Conservation (phyloP, 2,888 invertebrate species). For the Ectobius pallidus region DNA sequence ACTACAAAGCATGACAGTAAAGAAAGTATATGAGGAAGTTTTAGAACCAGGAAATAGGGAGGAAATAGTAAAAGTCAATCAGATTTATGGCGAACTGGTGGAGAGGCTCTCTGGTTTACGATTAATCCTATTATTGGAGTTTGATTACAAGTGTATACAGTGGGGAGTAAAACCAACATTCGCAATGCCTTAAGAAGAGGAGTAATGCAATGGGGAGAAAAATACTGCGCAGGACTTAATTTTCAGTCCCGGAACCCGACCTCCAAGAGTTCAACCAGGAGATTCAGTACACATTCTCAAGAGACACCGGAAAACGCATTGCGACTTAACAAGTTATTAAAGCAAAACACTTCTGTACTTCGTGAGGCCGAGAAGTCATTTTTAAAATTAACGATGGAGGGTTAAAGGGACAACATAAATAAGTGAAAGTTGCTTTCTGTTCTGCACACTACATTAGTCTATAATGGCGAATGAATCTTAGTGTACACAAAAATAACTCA, state of each 20-base stretch:
- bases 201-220: neutral
- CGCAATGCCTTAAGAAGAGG: neutral
- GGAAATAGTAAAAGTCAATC: neutral
- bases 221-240: neutral
- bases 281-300: neutral
- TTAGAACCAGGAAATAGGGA: neutral
- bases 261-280: neutral
- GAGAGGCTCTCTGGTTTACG: too few species aligned
- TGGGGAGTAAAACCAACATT: conserved; percentile 2
- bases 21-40: too few species aligned
- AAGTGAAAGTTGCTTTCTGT: too few species aligned
- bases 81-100: too few species aligned
- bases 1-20: too few species aligned
- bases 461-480: too few species aligned
- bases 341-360: neutral
- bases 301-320: neutral
- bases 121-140: conserved; percentile 21
- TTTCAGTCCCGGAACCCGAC: neutral
- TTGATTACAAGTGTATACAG: neutral
- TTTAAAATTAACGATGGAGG: too few species aligned
- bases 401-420: too few species aligned
- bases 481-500: too few species aligned
- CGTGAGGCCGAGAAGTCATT: neutral
- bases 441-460: too few species aligned
- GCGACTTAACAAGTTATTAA: neutral